Conservation (phyloP, 2,888 invertebrate genomes). For the Macaria notata region DNA sequence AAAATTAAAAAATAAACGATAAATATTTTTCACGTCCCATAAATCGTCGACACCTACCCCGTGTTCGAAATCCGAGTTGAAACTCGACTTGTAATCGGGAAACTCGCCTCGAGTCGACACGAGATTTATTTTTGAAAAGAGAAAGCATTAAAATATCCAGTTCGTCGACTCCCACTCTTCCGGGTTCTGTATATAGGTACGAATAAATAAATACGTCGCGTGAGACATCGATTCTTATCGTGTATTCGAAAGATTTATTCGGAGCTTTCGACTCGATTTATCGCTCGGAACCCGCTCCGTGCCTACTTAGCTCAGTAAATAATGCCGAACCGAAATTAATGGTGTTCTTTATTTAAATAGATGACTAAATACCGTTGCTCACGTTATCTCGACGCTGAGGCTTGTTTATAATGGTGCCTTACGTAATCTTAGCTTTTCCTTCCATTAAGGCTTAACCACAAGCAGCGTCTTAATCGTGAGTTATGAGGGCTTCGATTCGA, state of each 20-base stretch:
- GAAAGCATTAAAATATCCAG: constrained; percentile 51
- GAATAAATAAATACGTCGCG: constrained; percentile 74
- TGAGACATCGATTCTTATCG: constrained; percentile 81
- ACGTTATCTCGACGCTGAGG: constrained; percentile 69
- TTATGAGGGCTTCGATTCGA: constrained; percentile 17
- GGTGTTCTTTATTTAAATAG: constrained; percentile 78
- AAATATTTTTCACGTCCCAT: constrained; percentile 20
- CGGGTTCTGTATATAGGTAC: constrained; percentile 61
- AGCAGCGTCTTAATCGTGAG: constrained; percentile 36
- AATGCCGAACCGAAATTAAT: constrained; percentile 75
- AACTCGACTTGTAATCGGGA: constrained; percentile 28
- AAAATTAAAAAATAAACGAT: constrained; percentile 19
- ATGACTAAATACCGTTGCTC: constrained; percentile 76
- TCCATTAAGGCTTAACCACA: constrained; percentile 58
- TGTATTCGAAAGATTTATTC: constrained; percentile 74
- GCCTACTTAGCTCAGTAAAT: constrained; percentile 78
- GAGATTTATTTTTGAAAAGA: constrained; percentile 44
- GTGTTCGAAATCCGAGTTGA: constrained; percentile 25
- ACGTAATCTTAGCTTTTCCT: constrained; percentile 70
- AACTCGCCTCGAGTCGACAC: constrained; percentile 25
- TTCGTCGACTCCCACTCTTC: constrained; percentile 63
- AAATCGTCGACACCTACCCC: constrained; percentile 24
- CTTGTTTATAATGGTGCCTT: constrained; percentile 67
- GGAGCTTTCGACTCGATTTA: constrained; percentile 74
- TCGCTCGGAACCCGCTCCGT: constrained; percentile 77